Conservation (phyloP, 2,113 vertebrate genomes). For the Shinisaurus crocodilurus region DNA sequence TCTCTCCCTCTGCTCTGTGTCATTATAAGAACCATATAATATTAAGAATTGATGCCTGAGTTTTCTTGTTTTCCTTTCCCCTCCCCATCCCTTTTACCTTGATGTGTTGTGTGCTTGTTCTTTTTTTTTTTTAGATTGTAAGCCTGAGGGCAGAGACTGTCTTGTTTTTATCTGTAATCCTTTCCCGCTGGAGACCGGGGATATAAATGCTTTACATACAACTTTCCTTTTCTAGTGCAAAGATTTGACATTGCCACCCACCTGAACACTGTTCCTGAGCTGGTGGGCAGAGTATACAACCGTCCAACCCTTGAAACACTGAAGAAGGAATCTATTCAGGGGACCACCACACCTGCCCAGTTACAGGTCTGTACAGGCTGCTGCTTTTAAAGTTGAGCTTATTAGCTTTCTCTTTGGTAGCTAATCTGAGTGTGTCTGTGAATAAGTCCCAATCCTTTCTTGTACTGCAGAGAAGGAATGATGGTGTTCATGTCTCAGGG, state of each 20-base stretch:
- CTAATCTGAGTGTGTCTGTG: neutral
- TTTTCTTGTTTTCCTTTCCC: too few species aligned
- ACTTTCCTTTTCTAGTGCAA: slow-evolving; percentile 75
- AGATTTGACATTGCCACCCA: slow-evolving; percentile 88
- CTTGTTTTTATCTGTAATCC: too few species aligned
- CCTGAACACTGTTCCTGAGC: slow-evolving; percentile 87
- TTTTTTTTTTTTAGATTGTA: too few species aligned
- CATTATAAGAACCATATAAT: too few species aligned
- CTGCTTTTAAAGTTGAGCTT: neutral
- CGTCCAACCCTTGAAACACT: slow-evolving; percentile 87
- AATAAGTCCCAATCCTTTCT: too few species aligned
- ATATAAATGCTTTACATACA: too few species aligned
- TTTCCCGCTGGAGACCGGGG: too few species aligned
- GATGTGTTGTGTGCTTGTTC: too few species aligned
- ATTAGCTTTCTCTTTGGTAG: neutral
- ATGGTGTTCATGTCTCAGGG: neutral
- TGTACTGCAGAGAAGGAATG: neutral
- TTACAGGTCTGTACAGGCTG: slow-evolving; percentile 76
- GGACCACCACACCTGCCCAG: slow-evolving; percentile 65
- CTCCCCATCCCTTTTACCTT: too few species aligned
- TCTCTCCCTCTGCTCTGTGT: neutral
- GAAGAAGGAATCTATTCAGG: slow-evolving; percentile 83
- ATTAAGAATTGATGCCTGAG: too few species aligned
- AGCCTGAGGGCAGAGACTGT: too few species aligned
- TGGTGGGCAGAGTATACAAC: slow-evolving; percentile 89